Conservation (phyloP, 2,113 vertebrate genomes). For the rat (Rattus norvegicus) region DNA sequence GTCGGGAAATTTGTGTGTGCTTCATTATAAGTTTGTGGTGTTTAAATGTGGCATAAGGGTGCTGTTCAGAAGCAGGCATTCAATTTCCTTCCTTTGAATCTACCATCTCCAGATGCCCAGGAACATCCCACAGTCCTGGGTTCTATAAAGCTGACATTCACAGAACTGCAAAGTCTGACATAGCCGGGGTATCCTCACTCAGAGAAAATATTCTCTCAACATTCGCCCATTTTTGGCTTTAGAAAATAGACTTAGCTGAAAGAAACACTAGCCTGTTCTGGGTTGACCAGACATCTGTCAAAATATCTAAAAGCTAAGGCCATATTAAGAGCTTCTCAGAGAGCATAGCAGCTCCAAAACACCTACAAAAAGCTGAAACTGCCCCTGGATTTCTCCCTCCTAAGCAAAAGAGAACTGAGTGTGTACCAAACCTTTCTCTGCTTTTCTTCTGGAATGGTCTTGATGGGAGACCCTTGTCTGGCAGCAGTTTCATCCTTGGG, state of each 20-base stretch:
- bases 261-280: not conserved
- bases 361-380: not conserved
- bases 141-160: not conserved
- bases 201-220: not conserved
- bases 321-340: not conserved
- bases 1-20: not conserved
- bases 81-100: not conserved
- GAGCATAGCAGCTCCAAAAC: not conserved
- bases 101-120: not conserved
- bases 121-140: not conserved
- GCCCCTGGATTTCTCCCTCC: not conserved
- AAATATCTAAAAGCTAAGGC: not conserved
- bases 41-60: slow-evolving; percentile 18
- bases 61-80: not conserved
- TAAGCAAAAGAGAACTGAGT: not conserved
- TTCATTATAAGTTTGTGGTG: not conserved
- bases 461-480: not conserved
- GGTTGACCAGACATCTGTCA: not conserved
- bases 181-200: not conserved
- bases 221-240: not conserved
- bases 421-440: not conserved
- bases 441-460: not conserved
- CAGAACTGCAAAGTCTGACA: not conserved
- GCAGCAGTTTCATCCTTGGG: too few species aligned
- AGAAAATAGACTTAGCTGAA: slow-evolving; percentile 11